phyloP scores from a whole-genome alignment of 2,888 invertebrate genomes.

The Smittia sp. region DNA sequence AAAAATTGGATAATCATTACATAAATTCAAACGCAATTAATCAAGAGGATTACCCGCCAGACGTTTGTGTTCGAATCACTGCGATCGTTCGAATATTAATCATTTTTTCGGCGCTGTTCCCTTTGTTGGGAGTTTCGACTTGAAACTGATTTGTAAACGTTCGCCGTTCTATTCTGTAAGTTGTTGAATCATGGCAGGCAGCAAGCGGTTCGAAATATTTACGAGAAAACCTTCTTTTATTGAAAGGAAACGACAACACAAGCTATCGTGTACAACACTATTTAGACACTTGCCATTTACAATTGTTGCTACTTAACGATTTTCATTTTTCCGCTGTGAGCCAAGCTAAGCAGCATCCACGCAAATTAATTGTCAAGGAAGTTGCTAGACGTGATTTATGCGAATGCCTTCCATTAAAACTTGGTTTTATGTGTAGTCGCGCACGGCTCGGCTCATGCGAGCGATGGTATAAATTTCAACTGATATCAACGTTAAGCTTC shows the following conservation, averaged over 20 bases:
- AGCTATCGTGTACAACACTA: background rate
- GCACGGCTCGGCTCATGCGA: background rate
- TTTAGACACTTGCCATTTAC: conserved; percentile 26
- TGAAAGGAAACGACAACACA: conserved; percentile 16
- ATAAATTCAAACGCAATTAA: conserved; percentile 39
- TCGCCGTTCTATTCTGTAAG: background rate
- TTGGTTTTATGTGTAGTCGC: background rate
- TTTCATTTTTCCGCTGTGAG: too few relatives aligned
- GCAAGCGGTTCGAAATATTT: conserved; percentile 1
- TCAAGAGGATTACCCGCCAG: conserved; percentile 33
- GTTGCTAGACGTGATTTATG: conserved; percentile 15
- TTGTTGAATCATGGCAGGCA: conserved; percentile 14
- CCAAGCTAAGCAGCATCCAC: background rate
- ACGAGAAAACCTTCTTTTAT: background rate
- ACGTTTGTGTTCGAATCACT: conserved; percentile 16
- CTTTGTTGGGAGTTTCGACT: too few relatives aligned
- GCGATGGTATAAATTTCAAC: background rate
- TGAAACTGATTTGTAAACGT: background rate
- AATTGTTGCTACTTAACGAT: background rate
- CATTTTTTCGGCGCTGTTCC: background rate
- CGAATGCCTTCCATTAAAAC: background rate
- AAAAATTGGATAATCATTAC: conserved; percentile 40
- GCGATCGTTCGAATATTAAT: conserved; percentile 1
- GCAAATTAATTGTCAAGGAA: conserved; percentile 21
- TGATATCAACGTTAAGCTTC: background rate